Base-by-base conservation (phyloP, 2,888 invertebrate genomes). In the Sturmia bella region DNA sequence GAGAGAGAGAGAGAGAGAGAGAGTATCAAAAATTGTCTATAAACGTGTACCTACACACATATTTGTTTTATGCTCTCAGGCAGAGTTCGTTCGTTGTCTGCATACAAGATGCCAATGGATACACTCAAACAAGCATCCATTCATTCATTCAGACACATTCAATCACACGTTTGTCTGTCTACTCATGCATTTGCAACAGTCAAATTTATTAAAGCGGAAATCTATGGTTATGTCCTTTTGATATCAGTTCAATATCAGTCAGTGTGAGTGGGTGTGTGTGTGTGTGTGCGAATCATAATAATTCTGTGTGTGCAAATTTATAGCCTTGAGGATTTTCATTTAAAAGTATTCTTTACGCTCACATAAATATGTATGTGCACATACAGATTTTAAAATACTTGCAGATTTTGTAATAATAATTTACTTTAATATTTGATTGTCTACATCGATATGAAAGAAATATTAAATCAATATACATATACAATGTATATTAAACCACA, bases 31-130 rank as follows among this genome's bases (percentile, higher is more conserved):
- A 12, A 2, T 37, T 54, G 54, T 76, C 54, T 69, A 63, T 63
- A 56, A n/a, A 7, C 32, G 32, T 32, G 1, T 27, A 27, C 27
- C 6, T 50, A 9, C 2, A 13, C n/a, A 19, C 19, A 12, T 21
- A 57, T 78, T 70, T 72, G 64, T 43, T 57, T 57, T 57, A 57
- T 61, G 77, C 64, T 50, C 15, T 19, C 77, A 72, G 70, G n/a
- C 54, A 64, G 39, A 50, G 70, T 76, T 73, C 68, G 52, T 73
- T 79, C 77, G 61, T 73, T 81, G 77, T 75, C 80, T 75, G 80
- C 80, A 80, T 80, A 70, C 64, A 64, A 57, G 80, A 70, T 78
- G 50, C 70, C 77, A 64, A 54, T 64, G 57, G 56, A 57, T 61
- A 12, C 4, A 43, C 15, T 9, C 7, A 32, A 5, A 32, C 9